Conservation (phyloP, 2,888 invertebrate species). For the Pseudolycoriella hygida region DNA sequence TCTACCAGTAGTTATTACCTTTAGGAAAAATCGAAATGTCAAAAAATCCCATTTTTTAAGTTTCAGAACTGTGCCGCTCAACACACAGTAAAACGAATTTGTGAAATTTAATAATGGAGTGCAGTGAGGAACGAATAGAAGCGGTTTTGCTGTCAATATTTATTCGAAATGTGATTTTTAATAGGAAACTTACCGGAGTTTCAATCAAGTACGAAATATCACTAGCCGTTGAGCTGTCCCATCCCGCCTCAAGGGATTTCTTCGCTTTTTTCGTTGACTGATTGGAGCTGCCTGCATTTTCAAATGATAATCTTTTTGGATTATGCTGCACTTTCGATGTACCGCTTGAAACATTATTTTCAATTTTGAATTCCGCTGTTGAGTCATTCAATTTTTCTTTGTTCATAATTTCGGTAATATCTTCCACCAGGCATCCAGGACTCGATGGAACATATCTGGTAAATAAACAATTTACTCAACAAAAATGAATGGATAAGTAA, state of each 20-base stretch:
- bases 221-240: constrained; percentile 30
- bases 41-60: too few species aligned
- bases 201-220: constrained; percentile 57
- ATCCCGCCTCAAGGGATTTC: constrained; percentile 9
- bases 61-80: too few species aligned
- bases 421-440: constrained; percentile 62
- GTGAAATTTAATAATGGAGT: too few species aligned
- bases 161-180: too few species aligned
- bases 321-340: constrained; percentile 6
- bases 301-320: constrained; percentile 3
- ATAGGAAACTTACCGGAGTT: constrained; percentile 58
- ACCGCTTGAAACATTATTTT: neutral
- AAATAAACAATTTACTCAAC: too few species aligned
- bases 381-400: constrained; percentile 44
- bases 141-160: too few species aligned
- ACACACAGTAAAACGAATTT: too few species aligned
- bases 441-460: constrained; percentile 42
- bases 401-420: constrained; percentile 75
- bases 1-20: too few species aligned
- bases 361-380: constrained; percentile 18
- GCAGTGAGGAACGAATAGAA: too few species aligned
- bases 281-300: neutral
- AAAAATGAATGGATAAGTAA: too few species aligned
- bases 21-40: too few species aligned
- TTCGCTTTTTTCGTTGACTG: constrained; percentile 2